Percentiles rank a stretch among this genome's conserved stretches.
Evolutionary conservation across 2,113 vertebrate species (phyloP).

Genomic region (Thryonomys swinderianus): DNA sequence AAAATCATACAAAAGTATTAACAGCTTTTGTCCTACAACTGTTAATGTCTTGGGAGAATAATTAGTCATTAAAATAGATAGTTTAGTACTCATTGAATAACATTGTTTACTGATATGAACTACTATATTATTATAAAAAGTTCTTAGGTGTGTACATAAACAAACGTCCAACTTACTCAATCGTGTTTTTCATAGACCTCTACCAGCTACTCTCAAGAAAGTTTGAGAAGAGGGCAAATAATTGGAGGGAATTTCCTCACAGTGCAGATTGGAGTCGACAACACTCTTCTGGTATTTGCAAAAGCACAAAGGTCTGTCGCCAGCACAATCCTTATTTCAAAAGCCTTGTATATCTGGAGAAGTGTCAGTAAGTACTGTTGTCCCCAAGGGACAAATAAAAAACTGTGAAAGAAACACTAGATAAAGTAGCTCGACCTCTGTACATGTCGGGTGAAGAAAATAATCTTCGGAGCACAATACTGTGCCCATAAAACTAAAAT

Average conservation of each 20-base stretch:
- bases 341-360: not conserved
- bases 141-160: not conserved
- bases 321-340: not conserved
- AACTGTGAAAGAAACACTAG: not conserved
- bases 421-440: not conserved
- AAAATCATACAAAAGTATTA: not conserved
- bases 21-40: not conserved
- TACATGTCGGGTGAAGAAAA: not conserved
- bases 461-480: not conserved
- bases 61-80: not conserved
- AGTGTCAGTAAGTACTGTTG: not conserved
- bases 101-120: not conserved
- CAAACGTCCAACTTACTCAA: not conserved
- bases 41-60: not conserved
- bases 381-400: not conserved
- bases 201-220: not conserved
- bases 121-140: not conserved
- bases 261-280: not conserved
- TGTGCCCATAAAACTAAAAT: not conserved
- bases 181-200: not conserved
- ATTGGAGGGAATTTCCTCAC: not conserved
- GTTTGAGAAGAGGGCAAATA: not conserved
- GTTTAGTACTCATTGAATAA: not conserved
- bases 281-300: no score
- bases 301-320: not conserved